Percentiles rank a stretch among this genome's conserved stretches.
phyloP scores from a whole-genome alignment of 2,113 vertebrate species.

The Lepisosteus oculatus region DNA sequence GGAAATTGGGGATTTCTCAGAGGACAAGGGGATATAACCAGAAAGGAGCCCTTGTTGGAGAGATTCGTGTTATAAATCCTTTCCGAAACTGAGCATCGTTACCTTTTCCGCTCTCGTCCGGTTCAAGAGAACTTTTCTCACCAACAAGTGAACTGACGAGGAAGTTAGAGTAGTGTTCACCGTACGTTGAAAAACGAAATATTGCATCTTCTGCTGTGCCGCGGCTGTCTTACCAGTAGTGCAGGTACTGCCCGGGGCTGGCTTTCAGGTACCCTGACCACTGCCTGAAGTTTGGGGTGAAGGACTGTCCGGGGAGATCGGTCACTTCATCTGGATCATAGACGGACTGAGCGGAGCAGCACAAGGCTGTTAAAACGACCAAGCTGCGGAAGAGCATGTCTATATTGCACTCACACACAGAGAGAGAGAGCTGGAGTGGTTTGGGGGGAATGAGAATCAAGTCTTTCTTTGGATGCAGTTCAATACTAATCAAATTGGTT shows the following conservation, averaged over 20 bases:
- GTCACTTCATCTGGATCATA: conserved; percentile 61
- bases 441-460: no score
- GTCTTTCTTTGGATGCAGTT: no score
- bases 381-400: not conserved
- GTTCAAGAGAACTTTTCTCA: no score
- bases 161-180: not conserved
- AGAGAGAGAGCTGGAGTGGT: no score
- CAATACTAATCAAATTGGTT: no score
- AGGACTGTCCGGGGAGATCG: conserved; percentile 57
- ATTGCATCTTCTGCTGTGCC: not conserved
- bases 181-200: not conserved
- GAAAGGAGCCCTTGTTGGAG: no score
- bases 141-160: not conserved
- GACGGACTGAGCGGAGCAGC: conserved; percentile 27
- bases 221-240: conserved; percentile 63
- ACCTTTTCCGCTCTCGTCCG: no score
- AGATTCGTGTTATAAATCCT: no score
- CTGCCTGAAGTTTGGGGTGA: conserved; percentile 57
- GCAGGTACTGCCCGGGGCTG: conserved; percentile 56
- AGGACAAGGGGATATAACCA: no score
- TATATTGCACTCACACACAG: not conserved
- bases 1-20: no score
- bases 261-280: conserved; percentile 69
- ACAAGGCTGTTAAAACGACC: conserved; percentile 3
- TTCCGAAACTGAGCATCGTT: no score